Percentiles rank a stretch among this genome's conserved stretches.
These are phyloP conservation scores for Percopsis omiscomaycus DNA, from an alignment of 2,797 vertebrate genomes.

Conservation along the genomic window DNA sequence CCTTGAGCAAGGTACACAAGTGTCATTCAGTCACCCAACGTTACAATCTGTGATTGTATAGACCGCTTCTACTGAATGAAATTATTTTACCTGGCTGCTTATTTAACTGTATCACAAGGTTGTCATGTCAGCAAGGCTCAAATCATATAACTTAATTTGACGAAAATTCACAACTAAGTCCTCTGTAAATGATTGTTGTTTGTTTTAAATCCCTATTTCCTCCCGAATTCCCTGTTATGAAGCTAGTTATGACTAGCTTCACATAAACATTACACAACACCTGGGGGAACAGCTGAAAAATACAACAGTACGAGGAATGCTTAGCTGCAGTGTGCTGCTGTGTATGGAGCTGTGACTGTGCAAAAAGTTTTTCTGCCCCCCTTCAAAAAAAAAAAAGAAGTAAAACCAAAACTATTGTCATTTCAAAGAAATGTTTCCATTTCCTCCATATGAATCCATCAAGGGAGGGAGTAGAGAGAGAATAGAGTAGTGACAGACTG, in stretches of 20 bases:
- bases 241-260: neutral
- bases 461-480: constrained; percentile 21
- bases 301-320: constrained; percentile 25
- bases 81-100: too few relatives aligned
- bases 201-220: too few relatives aligned
- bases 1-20: too few relatives aligned
- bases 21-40: too few relatives aligned
- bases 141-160: too few relatives aligned
- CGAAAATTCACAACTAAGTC: too few relatives aligned
- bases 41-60: too few relatives aligned
- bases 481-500: constrained; percentile 2
- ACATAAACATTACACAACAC: neutral
- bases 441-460: constrained; percentile 30
- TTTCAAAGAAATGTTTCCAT: constrained; percentile 64
- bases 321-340: constrained; percentile 12
- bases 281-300: constrained; percentile 33
- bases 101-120: too few relatives aligned
- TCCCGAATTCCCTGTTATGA: neutral
- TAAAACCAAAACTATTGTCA: constrained; percentile 26
- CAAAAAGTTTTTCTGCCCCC: constrained; percentile 45
- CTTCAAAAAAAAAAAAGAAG: constrained; percentile 6
- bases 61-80: too few relatives aligned
- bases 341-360: constrained; percentile 34
- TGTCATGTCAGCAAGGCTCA: too few relatives aligned
- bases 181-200: too few relatives aligned